Evolutionary conservation across 1,140 invertebrate genomes (phyloP).

Genomic region (Pogonognathellus flavescens): DNA sequence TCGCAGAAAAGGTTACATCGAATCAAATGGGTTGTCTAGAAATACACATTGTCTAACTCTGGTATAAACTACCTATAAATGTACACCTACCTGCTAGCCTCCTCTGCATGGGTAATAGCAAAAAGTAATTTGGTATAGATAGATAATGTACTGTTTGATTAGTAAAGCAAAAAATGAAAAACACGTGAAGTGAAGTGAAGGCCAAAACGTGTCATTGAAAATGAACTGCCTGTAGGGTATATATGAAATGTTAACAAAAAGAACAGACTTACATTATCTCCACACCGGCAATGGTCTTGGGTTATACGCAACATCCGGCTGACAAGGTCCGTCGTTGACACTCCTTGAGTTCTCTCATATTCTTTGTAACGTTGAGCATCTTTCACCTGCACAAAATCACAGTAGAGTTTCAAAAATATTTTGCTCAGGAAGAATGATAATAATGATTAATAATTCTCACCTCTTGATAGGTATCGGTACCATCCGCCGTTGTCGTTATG

Average conservation of each 20-base stretch:
- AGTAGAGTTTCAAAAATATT: no score
- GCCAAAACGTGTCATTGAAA: not conserved
- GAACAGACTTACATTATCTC: conserved; percentile 68
- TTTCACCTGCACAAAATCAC: conserved; percentile 72
- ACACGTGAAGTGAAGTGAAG: not conserved
- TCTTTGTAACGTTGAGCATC: conserved; percentile 89
- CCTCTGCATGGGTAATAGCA: no score
- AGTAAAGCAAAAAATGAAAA: no score
- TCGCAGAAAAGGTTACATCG: no score
- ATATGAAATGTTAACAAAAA: no score
- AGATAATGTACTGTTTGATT: no score
- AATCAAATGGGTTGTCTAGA: no score
- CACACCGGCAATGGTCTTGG: conserved; percentile 86
- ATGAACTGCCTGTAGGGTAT: not conserved
- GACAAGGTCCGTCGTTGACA: conserved; percentile 97
- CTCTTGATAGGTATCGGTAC: conserved; percentile 93
- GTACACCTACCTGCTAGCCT: no score
- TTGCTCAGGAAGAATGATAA: no score
- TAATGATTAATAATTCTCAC: conserved; percentile 66
- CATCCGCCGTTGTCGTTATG: conserved; percentile 93
- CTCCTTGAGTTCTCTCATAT: conserved; percentile 91
- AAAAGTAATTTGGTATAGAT: no score
- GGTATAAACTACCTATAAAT: no score
- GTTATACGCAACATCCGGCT: conserved; percentile 96
- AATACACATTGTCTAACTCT: no score